Conservation (phyloP, 2,888 invertebrate genomes). For the Augochlorella aurata region DNA sequence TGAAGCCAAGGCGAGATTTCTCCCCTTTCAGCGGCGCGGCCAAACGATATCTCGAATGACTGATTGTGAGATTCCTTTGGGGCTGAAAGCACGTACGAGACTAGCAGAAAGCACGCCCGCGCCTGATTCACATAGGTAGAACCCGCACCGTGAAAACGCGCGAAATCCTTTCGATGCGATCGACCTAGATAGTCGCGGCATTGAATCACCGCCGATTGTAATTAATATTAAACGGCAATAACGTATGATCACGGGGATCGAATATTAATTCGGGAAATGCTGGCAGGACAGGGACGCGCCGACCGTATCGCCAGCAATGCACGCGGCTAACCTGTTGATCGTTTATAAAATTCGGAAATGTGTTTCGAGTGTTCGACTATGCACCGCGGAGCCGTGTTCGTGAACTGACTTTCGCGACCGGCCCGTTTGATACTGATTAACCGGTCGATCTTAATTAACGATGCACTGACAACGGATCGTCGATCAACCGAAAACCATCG, state of each 20-base stretch:
- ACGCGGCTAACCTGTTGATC: slow-evolving; percentile 52
- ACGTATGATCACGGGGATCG: slow-evolving; percentile 28
- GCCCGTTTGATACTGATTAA: slow-evolving; percentile 42
- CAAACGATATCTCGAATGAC: slow-evolving; percentile 67
- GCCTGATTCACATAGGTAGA: neutral
- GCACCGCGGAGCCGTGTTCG: no score
- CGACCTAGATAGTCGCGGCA: neutral
- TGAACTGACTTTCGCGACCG: slow-evolving; percentile 4
- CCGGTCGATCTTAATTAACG: slow-evolving; percentile 49
- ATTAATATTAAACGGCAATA: slow-evolving; percentile 45
- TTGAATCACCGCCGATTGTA: neutral
- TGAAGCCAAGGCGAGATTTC: slow-evolving; percentile 76
- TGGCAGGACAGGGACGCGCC: neutral
- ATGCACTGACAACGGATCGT: neutral
- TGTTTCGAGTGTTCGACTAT: neutral
- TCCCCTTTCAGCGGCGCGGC: slow-evolving; percentile 67
- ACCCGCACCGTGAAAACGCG: neutral
- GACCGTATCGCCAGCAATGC: slow-evolving; percentile 20
- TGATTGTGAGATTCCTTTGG: slow-evolving; percentile 62
- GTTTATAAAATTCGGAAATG: slow-evolving; percentile 50
- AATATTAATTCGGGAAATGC: slow-evolving; percentile 36
- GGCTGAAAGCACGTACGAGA: slow-evolving; percentile 14
- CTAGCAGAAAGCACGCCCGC: neutral
- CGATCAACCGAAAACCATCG: slow-evolving; percentile 15
- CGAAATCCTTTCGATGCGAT: neutral